Conservation (phyloP, 2,113 vertebrate genomes). For the Rana temporaria region DNA sequence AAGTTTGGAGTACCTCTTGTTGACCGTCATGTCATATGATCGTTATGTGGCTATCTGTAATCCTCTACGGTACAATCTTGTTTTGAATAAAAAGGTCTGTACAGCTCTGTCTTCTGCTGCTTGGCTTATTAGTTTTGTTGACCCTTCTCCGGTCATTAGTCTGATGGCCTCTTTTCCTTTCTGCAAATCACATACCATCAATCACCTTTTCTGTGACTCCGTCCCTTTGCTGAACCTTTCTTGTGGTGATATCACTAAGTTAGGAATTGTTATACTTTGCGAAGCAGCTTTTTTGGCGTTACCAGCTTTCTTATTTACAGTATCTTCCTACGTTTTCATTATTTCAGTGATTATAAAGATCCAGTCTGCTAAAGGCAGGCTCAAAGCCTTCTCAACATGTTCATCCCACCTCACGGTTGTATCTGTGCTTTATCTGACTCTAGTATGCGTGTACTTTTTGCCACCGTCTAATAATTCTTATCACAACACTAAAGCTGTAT, state of each 20-base stretch:
- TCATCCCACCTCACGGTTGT: slow-evolving; percentile 64
- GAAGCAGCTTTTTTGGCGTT: slow-evolving; percentile 54
- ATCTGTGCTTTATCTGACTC: slow-evolving; percentile 62
- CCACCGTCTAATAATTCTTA: slow-evolving; percentile 57
- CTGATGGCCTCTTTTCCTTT: slow-evolving; percentile 22
- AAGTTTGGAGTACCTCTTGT: slow-evolving; percentile 13
- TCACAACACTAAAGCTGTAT: slow-evolving; percentile 58
- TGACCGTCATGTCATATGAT: slow-evolving; percentile 34
- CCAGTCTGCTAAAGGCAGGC: slow-evolving; percentile 21
- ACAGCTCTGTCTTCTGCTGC: neutral
- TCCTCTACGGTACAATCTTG: slow-evolving; percentile 9
- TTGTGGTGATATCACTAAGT: neutral
- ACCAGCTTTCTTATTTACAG: slow-evolving; percentile 62
- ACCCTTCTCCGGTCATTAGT: neutral
- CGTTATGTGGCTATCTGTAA: slow-evolving; percentile 40
- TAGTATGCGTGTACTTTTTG: slow-evolving; percentile 62
- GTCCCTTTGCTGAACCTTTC: slow-evolving; percentile 4
- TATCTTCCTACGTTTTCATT: slow-evolving; percentile 60
- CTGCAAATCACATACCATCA: slow-evolving; percentile 10
- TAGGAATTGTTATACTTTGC: slow-evolving; percentile 43
- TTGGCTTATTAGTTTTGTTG: slow-evolving; percentile 22
- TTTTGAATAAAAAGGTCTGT: slow-evolving; percentile 22
- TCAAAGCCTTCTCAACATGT: slow-evolving; percentile 62
- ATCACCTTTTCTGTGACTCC: slow-evolving; percentile 38
- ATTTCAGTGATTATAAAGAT: slow-evolving; percentile 49